These are phyloP conservation scores for Apamea anceps DNA, from an alignment of 2,888 invertebrate genomes.

Conservation along the genomic window DNA sequence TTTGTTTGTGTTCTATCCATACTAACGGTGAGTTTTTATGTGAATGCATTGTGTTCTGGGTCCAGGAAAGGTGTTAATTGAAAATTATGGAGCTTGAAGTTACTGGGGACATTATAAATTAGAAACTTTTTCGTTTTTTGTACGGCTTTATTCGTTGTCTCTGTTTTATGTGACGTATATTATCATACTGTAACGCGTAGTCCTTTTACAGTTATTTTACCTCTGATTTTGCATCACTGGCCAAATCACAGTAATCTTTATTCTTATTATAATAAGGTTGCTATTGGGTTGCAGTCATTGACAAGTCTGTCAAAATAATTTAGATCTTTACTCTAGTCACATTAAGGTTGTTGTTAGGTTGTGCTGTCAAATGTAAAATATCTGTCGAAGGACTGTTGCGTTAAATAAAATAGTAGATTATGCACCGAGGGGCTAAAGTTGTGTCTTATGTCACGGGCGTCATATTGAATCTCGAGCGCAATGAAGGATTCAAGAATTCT, in stretches of 20 bases:
- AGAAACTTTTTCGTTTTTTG: slow-evolving; percentile 50
- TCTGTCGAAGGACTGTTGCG: too few species aligned
- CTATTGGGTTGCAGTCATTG: not conserved
- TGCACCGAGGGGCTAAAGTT: too few species aligned
- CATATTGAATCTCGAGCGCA: too few species aligned
- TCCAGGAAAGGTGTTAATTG: slow-evolving; percentile 51
- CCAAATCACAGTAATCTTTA: not conserved
- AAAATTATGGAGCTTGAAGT: slow-evolving; percentile 57
- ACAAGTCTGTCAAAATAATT: not conserved
- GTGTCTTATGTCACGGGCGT: too few species aligned
- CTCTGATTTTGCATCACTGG: not conserved
- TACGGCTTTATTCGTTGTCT: slow-evolving; percentile 27
- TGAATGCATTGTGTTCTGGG: slow-evolving; percentile 33
- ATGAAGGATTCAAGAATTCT: too few species aligned
- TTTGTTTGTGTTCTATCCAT: slow-evolving; percentile 27
- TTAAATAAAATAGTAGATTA: too few species aligned
- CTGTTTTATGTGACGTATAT: slow-evolving; percentile 26
- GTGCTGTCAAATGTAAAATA: too few species aligned
- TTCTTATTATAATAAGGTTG: not conserved
- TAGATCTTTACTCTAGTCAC: not conserved
- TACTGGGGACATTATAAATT: slow-evolving; percentile 48
- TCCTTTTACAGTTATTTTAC: not conserved
- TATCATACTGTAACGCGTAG: slow-evolving; percentile 15
- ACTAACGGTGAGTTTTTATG: slow-evolving; percentile 18
- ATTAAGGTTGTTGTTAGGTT: too few species aligned